Evolutionary conservation across 2,113 vertebrate species (phyloP).

Genomic region (Scatophagus argus): DNA sequence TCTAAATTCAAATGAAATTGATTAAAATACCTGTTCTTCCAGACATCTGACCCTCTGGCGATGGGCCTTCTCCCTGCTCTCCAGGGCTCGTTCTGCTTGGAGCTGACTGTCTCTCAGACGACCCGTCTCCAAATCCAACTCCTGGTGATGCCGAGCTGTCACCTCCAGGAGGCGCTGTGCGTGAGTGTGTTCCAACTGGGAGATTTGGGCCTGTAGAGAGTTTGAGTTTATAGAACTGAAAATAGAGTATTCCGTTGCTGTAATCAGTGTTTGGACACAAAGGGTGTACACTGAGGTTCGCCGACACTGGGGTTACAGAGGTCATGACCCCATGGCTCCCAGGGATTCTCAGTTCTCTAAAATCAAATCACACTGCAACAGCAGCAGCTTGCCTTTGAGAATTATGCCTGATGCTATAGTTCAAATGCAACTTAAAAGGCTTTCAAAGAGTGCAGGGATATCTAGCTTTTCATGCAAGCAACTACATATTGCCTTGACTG

Average conservation of each 20-base stretch:
- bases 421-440: no score
- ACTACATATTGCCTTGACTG: no score
- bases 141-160: slow-evolving; percentile 78
- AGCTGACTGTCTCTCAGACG: slow-evolving; percentile 73
- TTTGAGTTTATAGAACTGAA: slow-evolving; percentile 25
- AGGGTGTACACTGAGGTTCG: not conserved
- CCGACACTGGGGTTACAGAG: slow-evolving; percentile 3
- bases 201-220: slow-evolving; percentile 75
- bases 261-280: not conserved
- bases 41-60: slow-evolving; percentile 75
- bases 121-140: slow-evolving; percentile 76
- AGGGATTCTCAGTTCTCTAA: not conserved
- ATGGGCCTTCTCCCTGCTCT: slow-evolving; percentile 79
- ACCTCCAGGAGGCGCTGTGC: slow-evolving; percentile 82
- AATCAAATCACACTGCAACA: not conserved
- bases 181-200: slow-evolving; percentile 78
- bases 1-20: no score
- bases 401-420: not conserved
- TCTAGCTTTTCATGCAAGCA: not conserved
- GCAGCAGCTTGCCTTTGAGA: not conserved
- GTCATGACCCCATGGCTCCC: not conserved
- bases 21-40: slow-evolving; percentile 81
- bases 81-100: slow-evolving; percentile 77
- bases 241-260: not conserved
- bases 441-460: not conserved